A percentile compares a stretch with the other conserved stretches of the same genome.
These are phyloP conservation scores for Oedothorax gibbosus DNA, from an alignment of 1,140 invertebrate species.

Conservation along the genomic window DNA sequence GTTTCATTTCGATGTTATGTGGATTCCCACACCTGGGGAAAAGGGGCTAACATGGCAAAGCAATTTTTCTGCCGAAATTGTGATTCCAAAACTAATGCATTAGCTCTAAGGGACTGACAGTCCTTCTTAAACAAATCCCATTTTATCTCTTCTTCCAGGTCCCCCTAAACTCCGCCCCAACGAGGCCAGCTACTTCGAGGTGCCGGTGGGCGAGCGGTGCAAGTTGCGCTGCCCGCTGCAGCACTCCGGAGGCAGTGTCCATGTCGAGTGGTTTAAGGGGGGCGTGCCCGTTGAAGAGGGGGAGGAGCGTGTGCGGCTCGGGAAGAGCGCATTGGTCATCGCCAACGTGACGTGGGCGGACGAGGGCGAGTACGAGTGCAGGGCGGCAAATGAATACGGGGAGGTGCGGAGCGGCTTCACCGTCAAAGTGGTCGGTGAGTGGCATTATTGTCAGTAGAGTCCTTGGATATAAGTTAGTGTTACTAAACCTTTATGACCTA, in stretches of 20 bases:
- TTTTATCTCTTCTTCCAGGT: not conserved
- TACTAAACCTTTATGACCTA: too few relatives aligned
- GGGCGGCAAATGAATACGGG: conserved; percentile 86
- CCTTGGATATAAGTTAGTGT: not conserved
- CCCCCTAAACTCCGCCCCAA: conserved; percentile 23
- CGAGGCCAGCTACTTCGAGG: conserved; percentile 28
- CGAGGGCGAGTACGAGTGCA: conserved; percentile 93
- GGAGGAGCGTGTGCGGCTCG: not conserved
- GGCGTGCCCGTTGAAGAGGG: conserved; percentile 64
- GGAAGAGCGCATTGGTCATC: conserved; percentile 74
- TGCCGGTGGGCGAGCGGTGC: conserved; percentile 60
- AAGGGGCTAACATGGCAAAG: too few relatives aligned
- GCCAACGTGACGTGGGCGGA: conserved; percentile 87
- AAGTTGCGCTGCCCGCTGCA: conserved; percentile 64
- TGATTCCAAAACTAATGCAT: too few relatives aligned
- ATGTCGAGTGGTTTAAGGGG: conserved; percentile 64
- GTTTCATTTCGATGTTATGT: too few relatives aligned
- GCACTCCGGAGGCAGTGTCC: conserved; percentile 63
- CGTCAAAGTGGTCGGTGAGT: not conserved
- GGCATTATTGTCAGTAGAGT: not conserved
- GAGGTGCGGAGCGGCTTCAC: too few relatives aligned
- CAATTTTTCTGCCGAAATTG: too few relatives aligned
- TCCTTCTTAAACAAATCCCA: too few relatives aligned
- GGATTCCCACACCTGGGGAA: too few relatives aligned
- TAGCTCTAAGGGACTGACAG: too few relatives aligned